Base-by-base conservation (phyloP, 2,797 vertebrate species). In the Centroberyx gerrardi region DNA sequence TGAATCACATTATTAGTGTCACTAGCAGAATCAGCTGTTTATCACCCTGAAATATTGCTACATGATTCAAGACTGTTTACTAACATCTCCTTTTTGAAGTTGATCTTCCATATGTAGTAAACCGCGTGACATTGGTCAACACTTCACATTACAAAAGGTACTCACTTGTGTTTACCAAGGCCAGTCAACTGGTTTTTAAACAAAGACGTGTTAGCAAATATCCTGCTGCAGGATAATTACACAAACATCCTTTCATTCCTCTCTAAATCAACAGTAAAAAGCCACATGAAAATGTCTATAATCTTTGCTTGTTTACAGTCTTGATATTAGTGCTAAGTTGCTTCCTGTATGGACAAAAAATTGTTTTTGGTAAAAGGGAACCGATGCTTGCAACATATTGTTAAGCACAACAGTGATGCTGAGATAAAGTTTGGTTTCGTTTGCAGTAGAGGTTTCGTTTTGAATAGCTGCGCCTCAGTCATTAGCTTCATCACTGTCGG, bases 401-500 rank as follows among this genome's bases (percentile, higher is more conserved):
- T 14, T 5, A 44, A 12, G 27, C 18, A 61, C 54, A 36, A 52
- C 15, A 31, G 44, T 66, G 58, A 6, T 12, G 2, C 29, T 22
- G 60, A 60, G 38, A 58, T 38, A 5, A 28, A 40, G 42, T n/a
- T n/a, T 63, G 0, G 4, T 36, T 58, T 46, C 17, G 14, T 4
- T 48, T 72, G 55, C 10, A 56, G 36, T 4, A 1, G 0, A 14
- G 10, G 0, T n/a, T 60, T 58, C 33, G 8, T 27, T 31, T 44
- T 4, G 5, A 14, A 3, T 1, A 1, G 52, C 2, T 2, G n/a
- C 4, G 2, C 22, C 59, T 87, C 60, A 89, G 72, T 83, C 76
- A 59, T 44, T 55, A n/a, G 14, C 36, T 12, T 63, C 61, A 0
- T 90, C 86, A 0, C 22, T 69, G 83, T 92, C 82, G 1, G 90